phyloP scores from a whole-genome alignment of 2,888 invertebrate genomes.

The Tryphoninae sp. region DNA sequence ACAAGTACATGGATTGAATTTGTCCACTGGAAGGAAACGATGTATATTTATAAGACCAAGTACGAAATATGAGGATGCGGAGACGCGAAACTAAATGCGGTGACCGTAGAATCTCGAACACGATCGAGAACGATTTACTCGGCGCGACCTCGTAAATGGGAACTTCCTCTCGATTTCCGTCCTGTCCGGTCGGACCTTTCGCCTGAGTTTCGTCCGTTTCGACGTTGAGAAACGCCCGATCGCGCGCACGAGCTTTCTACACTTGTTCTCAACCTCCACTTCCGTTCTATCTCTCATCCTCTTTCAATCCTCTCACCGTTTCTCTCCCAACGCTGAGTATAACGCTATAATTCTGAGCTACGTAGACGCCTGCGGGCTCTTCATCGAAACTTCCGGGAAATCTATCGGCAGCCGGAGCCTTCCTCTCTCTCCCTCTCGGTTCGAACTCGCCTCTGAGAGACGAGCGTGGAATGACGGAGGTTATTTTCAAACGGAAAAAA shows the following conservation, averaged over 20 bases:
- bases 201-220: conserved; percentile 10
- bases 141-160: conserved; percentile 24
- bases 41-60: background rate
- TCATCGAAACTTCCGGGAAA: conserved; percentile 48
- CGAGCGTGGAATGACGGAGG: conserved; percentile 11
- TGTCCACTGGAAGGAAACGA: background rate
- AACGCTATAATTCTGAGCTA: background rate
- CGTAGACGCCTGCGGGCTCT: conserved; percentile 14
- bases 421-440: background rate
- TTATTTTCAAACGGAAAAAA: conserved; percentile 38
- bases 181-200: conserved; percentile 15
- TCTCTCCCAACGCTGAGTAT: background rate
- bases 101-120: background rate
- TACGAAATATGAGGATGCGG: background rate
- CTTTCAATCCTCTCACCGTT: conserved; percentile 4
- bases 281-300: conserved; percentile 24
- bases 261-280: conserved; percentile 37
- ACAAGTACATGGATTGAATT: background rate
- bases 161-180: conserved; percentile 44
- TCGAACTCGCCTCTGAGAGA: background rate
- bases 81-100: background rate
- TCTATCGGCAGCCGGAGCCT: conserved; percentile 24
- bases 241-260: background rate
- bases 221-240: background rate
- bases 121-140: conserved; percentile 33